Evolutionary conservation across 2,113 vertebrate species (phyloP).

Genomic region (Coturnix japonica): DNA sequence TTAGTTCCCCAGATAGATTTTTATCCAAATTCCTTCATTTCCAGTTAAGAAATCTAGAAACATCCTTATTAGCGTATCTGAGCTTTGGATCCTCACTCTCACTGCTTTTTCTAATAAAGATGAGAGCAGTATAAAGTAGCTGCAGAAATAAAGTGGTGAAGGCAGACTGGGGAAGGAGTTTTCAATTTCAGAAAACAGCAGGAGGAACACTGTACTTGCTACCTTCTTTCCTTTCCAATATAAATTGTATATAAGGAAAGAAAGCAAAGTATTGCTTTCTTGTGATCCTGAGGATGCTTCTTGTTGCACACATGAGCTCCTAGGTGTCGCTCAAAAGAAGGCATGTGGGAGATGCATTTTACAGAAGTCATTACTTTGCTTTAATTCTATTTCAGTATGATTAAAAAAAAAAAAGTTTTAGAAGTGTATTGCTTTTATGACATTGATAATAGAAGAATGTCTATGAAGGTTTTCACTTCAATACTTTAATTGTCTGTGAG

Average conservation of each 20-base stretch:
- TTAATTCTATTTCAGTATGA: background rate
- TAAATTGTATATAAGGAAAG: background rate
- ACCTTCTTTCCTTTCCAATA: background rate
- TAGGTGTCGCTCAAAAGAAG: background rate
- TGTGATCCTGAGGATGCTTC: background rate
- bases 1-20: background rate
- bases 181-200: background rate
- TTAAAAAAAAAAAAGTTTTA: background rate
- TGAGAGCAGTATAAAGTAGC: background rate
- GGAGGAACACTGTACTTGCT: background rate
- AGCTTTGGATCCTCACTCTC: background rate
- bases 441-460: background rate
- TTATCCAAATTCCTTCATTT: background rate
- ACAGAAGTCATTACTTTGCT: background rate
- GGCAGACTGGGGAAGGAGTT: background rate
- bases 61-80: background rate
- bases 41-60: background rate
- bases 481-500: background rate
- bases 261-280: background rate
- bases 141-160: background rate
- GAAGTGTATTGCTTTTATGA: background rate
- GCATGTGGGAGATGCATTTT: background rate
- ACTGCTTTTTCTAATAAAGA: background rate
- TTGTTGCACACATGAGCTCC: background rate
- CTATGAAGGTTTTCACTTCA: background rate